Evolutionary conservation across 1,140 invertebrate species (phyloP), one percentile per base, ranked within the genome.

Genomic region (Subanguina moxae): DNA sequence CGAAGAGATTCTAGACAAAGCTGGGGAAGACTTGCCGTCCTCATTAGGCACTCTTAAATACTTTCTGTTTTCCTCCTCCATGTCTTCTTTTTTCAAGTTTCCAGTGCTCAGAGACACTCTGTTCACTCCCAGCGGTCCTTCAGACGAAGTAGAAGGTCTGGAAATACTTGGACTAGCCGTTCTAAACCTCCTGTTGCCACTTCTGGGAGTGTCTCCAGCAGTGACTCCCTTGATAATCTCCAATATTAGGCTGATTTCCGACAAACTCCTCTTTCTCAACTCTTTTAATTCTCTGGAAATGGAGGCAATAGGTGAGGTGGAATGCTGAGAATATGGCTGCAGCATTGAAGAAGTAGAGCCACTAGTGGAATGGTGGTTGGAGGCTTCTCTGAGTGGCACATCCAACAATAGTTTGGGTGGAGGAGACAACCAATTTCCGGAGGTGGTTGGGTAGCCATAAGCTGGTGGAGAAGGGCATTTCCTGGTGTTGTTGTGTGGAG

Each of bases 231-330:
- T 42, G 17, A 70, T 25, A 30, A 70, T 48, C 38, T 70, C 68
- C 5, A 70, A 32, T 19, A 70, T 58, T 27, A 70, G 46, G 13
- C 52, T 59, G 21, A 70, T 42, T n/a, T 70, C 68, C 7, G 68
- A 70, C 38, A 70, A 43, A 57, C 68, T 70, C 32, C 57, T 56
- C 23, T 58, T 64, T n/a, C 48, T 21, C 19, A 65, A 67, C 30
- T 25, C 21, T 43, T 65, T 68, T 43, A 67, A 48, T 27, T 68
- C 25, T 9, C 56, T 28, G 17, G 52, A 38, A 3, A 56, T 45
- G 42, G 45, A 58, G 19, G 43, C 13, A 38, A 65, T 27, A 9
- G 42, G 38, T 15, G 15, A 42, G n/a, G 43, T n/a, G 17, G 17
- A 46, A 43, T 27, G 23, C 23, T 57, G 45, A 21, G 65, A 19